Conservation (phyloP, 2,888 invertebrate species). For the Melolontha melolontha region DNA sequence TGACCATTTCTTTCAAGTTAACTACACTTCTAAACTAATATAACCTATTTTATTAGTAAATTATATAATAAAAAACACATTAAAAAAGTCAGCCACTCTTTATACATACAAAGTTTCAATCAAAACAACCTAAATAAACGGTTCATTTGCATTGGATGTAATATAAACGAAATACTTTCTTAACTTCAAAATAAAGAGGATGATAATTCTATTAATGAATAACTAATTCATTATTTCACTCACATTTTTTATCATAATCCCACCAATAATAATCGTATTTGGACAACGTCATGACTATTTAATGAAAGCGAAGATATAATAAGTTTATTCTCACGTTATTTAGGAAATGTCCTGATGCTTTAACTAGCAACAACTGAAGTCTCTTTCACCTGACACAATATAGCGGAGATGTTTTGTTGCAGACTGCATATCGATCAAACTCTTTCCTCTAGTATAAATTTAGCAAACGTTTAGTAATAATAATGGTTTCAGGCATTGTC, state of each 20-base stretch:
- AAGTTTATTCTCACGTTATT: constrained; percentile 6
- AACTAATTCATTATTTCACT: constrained; percentile 10
- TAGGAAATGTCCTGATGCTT: constrained; percentile 34
- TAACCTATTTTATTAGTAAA: no score
- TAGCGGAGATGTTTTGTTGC: constrained; percentile 38
- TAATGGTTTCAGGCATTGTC: constrained; percentile 21
- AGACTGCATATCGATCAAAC: constrained; percentile 42
- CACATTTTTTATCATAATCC: constrained; percentile 44
- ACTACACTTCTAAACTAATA: no score
- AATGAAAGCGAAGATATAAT: not conserved
- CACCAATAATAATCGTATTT: constrained; percentile 42
- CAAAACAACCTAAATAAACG: no score
- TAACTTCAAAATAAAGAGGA: not conserved
- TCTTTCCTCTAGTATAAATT: constrained; percentile 33
- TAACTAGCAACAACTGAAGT: constrained; percentile 53
- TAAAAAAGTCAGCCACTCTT: no score
- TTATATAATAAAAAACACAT: no score
- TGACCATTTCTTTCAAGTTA: no score
- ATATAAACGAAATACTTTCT: no score
- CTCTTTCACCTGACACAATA: constrained; percentile 33
- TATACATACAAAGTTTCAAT: no score
- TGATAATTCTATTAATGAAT: not conserved
- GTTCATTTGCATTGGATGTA: no score
- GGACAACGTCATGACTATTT: constrained; percentile 24
- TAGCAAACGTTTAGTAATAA: constrained; percentile 35